A percentile compares a stretch with the other conserved stretches of the same genome.
phyloP scores from a whole-genome alignment of 2,797 vertebrate genomes.

The Schizopygopsis pylzovi region DNA sequence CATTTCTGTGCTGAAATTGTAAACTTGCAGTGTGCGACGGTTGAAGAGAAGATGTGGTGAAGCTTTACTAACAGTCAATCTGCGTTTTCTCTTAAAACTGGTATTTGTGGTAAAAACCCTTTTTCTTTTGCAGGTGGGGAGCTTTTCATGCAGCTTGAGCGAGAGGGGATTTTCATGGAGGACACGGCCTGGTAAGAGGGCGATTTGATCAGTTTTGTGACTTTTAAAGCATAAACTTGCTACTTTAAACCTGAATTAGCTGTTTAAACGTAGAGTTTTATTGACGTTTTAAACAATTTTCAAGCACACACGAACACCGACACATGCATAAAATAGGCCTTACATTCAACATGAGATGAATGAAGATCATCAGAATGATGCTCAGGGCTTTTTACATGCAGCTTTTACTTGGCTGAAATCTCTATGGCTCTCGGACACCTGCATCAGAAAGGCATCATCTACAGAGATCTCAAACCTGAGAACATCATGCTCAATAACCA shows the following conservation, averaged over 20 bases:
- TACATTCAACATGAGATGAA: constrained; percentile 23
- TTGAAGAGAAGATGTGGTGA: neutral
- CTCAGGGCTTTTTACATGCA: constrained; percentile 74
- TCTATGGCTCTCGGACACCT: constrained; percentile 99
- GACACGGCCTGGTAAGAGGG: constrained; percentile 95
- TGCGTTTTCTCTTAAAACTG: constrained; percentile 30
- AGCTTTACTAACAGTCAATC: neutral
- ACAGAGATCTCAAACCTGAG: constrained; percentile 98
- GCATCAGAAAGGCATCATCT: constrained; percentile 99
- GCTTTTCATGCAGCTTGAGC: constrained; percentile 99
- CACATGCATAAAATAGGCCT: neutral
- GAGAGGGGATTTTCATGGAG: constrained; percentile 99
- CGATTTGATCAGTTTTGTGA: neutral
- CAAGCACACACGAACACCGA: neutral
- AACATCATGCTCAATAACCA: constrained; percentile 99
- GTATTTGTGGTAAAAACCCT: neutral
- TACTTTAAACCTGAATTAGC: neutral
- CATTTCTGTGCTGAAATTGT: neutral
- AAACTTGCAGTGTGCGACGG: neutral
- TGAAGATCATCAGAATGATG: constrained; percentile 53
- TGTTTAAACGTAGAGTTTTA: neutral
- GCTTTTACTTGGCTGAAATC: constrained; percentile 99
- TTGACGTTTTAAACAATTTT: constrained; percentile 4
- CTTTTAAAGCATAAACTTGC: neutral
- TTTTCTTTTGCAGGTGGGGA: constrained; percentile 86